Base-by-base conservation (phyloP, 2,888 invertebrate genomes). In the Mythimna loreyi region DNA sequence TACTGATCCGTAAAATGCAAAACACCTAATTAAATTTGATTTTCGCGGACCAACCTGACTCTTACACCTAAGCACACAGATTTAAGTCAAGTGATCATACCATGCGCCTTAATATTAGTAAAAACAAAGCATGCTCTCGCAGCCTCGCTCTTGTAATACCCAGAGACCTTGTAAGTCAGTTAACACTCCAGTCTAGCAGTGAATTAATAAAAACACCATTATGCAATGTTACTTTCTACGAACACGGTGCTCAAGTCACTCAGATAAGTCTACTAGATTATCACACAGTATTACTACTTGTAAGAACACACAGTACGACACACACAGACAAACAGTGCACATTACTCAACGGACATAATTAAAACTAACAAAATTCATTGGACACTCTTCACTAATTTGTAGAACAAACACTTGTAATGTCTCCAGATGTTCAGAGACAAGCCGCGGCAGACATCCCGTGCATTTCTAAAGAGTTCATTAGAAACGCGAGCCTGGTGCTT, bases 401-500 rank as follows among this genome's bases (percentile, higher is more conserved):
- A 66, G 78, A 81, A 82, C 83, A 85, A 82, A 83, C 83, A 83
- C 77, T 83, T 78, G 70, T 80, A 77, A 81, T 72, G 75, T 82
- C 85, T 71, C 83, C 82, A 83, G 80, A 85, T 84, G 84, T 79
- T 79, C 73, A 74, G 66, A 75, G 75, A 83, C 85, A 77, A 83
- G 70, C 72, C 75, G 76, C 83, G 83, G 83, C 86, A 86, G 82
- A 82, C 79, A 84, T 84, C 79, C 73, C 87, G 85, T 89, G 88
- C 88, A 89, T 86, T 85, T 83, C 72, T 80, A 85, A 87, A 86
- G 83, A 88, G 85, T 86, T 86, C 82, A 86, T 83, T 83, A 85
- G 83, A 84, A 84, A 85, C 84, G 79, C 78, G 78, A 85, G 78
- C 68, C 77, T 71, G 71, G 59, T 72, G 66, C 72, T 79, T 81